Evolutionary conservation across 1,140 invertebrate species (phyloP), one percentile per base, ranked within the genome.

Genomic region (Aradophagus sp.): DNA sequence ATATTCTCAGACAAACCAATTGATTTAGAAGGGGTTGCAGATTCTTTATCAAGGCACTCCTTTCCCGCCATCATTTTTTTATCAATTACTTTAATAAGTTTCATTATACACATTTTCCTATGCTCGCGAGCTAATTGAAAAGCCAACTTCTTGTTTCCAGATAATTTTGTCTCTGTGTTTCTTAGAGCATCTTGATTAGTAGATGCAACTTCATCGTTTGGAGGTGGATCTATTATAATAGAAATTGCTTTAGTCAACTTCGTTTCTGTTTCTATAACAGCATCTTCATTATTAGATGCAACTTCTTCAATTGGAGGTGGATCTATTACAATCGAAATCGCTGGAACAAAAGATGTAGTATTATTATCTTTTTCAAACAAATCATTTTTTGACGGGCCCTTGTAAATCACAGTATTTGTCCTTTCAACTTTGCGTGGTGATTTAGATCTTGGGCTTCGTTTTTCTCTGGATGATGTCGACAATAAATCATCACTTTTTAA

Each of bases 31-130:
- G n/a, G n/a, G n/a, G n/a, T n/a, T n/a, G n/a, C n/a, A n/a, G n/a
- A n/a, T n/a, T n/a, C n/a, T n/a, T n/a, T n/a, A n/a, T n/a, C n/a
- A n/a, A n/a, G n/a, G n/a, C n/a, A n/a, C n/a, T n/a, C n/a, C n/a
- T n/a, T n/a, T n/a, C n/a, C n/a, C n/a, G n/a, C n/a, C n/a, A n/a
- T 78, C 83, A 86, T 80, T 34, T 78, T 77, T 0, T 77, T 72
- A 10, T 86, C 84, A 1, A 86, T 85, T n/a, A 79, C 39, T 17
- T 67, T 74, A 0, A 85, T 81, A 1, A 86, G 29, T 5, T 85
- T 80, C 3, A 76, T 29, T 78, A 86, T 86, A 11, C 80, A 76
- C n/a, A 56, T 63, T 38, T 68, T 79, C 34, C 82, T 69, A 35
- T 73, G 79, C 26, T 77, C 79, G 5, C 48, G 45, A 2, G 11